Percentiles rank a stretch among this genome's conserved stretches.
These are phyloP conservation scores for Phrynosoma blainvillii DNA, from an alignment of 2,113 vertebrate genomes.

Conservation along the genomic window DNA sequence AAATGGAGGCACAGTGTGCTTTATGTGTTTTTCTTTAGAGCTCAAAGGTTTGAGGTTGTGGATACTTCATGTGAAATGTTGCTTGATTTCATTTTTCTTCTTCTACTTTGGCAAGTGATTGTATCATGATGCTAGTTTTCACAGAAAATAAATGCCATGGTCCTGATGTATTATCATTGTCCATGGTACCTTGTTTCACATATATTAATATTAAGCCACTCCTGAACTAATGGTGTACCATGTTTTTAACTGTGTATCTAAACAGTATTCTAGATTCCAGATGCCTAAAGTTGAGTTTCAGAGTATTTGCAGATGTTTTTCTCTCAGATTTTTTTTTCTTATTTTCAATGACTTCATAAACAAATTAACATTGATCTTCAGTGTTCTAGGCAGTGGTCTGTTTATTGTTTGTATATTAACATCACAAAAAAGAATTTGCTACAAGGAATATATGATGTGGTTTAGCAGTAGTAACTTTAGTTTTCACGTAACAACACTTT, in stretches of 20 bases:
- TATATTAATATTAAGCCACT: conserved; percentile 34
- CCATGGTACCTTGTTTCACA: conserved; percentile 49
- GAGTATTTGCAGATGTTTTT: conserved; percentile 41
- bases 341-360: conserved; percentile 41
- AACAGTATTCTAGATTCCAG: conserved; percentile 37
- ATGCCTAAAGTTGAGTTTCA: conserved; percentile 31
- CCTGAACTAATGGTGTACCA: conserved; percentile 15
- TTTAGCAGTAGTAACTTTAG: not conserved
- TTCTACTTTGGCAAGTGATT: conserved; percentile 47
- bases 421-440: conserved; percentile 16
- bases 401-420: conserved; percentile 32
- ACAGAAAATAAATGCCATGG: conserved; percentile 41
- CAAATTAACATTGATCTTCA: conserved; percentile 48
- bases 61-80: conserved; percentile 33
- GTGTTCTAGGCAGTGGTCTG: conserved; percentile 38
- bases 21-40: conserved; percentile 41
- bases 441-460: not conserved
- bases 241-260: conserved; percentile 18
- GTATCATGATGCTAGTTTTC: conserved; percentile 44
- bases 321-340: conserved; percentile 37
- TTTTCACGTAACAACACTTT: not conserved
- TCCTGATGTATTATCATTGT: conserved; percentile 38
- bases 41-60: conserved; percentile 13
- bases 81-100: conserved; percentile 31
- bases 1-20: conserved; percentile 43